These are phyloP conservation scores for Thecocarcelia acutangulata DNA, from an alignment of 2,888 invertebrate genomes.

Conservation along the genomic window DNA sequence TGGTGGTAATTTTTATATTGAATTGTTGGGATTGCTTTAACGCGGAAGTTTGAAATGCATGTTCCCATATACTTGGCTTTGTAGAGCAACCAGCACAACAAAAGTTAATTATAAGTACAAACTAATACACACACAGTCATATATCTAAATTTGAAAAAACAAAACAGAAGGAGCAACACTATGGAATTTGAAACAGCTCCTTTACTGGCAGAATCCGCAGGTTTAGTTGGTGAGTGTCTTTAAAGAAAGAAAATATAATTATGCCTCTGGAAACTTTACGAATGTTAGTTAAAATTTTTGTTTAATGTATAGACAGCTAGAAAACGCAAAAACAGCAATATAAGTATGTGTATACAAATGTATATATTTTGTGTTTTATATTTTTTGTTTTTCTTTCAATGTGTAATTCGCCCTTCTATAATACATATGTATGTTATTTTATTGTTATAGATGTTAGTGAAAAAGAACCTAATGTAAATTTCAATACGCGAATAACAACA, in stretches of 20 bases:
- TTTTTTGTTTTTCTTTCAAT: slow-evolving; percentile 2
- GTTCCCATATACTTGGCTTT: too few relatives aligned
- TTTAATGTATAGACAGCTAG: too few relatives aligned
- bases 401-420: slow-evolving; percentile 1
- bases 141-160: slow-evolving; percentile 8
- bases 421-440: neutral
- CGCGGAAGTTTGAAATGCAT: too few relatives aligned
- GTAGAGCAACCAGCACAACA: neutral
- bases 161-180: slow-evolving; percentile 17
- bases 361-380: neutral
- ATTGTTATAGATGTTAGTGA: slow-evolving; percentile 43
- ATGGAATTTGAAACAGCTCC: slow-evolving; percentile 59
- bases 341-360: too few relatives aligned
- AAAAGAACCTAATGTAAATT: slow-evolving; percentile 48
- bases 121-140: too few relatives aligned
- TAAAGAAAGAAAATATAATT: neutral
- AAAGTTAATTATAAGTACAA: slow-evolving; percentile 53
- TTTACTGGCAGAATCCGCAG: slow-evolving; percentile 50
- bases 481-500: slow-evolving; percentile 9
- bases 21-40: too few relatives aligned
- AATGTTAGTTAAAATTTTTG: too few relatives aligned
- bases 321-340: too few relatives aligned
- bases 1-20: too few relatives aligned
- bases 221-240: slow-evolving; percentile 47
- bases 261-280: too few relatives aligned